Percentiles rank a stretch among this genome's conserved stretches.
phyloP scores from a whole-genome alignment of 92 coral and sea anemone species.

The Diadumene lineata region DNA sequence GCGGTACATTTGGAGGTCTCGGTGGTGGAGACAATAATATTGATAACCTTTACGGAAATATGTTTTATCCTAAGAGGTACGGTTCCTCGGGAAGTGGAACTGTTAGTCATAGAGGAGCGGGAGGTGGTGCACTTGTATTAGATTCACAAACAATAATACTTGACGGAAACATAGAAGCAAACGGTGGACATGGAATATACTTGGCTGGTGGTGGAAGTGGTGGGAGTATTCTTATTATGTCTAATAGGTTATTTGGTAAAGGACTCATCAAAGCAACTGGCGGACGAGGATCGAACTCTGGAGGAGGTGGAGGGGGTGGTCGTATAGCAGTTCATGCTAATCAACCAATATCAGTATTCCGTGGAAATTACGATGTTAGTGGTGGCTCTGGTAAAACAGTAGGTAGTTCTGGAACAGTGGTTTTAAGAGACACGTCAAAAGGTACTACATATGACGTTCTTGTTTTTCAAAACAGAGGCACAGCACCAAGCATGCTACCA shows the following conservation, averaged over 20 bases:
- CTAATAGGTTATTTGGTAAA: slow-evolving; percentile 31
- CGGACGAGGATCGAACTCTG: slow-evolving; percentile 29
- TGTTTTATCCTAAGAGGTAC: slow-evolving; percentile 40
- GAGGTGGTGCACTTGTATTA: slow-evolving; percentile 47
- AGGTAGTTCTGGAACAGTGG: slow-evolving; percentile 58
- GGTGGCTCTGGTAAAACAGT: slow-evolving; percentile 44
- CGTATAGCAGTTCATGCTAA: slow-evolving; percentile 42
- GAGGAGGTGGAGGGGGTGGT: slow-evolving; percentile 68
- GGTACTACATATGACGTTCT: slow-evolving; percentile 19
- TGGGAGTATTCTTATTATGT: slow-evolving; percentile 41
- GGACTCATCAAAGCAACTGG: slow-evolving; percentile 54
- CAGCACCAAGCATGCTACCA: slow-evolving; percentile 37
- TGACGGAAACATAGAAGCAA: slow-evolving; percentile 51
- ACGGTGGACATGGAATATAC: slow-evolving; percentile 34
- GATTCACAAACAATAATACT: slow-evolving; percentile 31
- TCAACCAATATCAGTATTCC: slow-evolving; percentile 27
- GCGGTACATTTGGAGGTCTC: slow-evolving; percentile 52
- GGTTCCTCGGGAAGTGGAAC: slow-evolving; percentile 64
- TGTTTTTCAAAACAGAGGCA: slow-evolving; percentile 34
- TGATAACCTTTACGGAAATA: slow-evolving; percentile 36
- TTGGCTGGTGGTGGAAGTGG: slow-evolving; percentile 67
- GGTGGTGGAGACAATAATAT: slow-evolving; percentile 42
- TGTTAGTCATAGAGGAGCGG: slow-evolving; percentile 30
- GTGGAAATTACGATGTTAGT: slow-evolving; percentile 48
- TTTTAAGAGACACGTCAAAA: slow-evolving; percentile 36